These are phyloP conservation scores for Triops longicaudatus DNA, from an alignment of 1,140 invertebrate genomes.

Conservation along the genomic window DNA sequence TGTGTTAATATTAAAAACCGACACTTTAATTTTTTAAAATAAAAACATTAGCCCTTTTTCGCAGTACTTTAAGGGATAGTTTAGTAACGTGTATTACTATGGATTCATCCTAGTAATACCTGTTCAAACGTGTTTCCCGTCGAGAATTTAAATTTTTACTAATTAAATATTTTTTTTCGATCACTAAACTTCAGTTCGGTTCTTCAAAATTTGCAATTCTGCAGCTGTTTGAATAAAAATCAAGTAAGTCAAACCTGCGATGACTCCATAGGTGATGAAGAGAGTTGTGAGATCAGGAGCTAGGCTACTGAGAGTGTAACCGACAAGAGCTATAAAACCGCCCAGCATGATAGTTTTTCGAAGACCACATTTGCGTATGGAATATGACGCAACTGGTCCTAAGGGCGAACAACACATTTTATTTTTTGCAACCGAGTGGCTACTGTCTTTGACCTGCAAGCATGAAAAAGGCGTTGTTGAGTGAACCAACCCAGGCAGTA, in stretches of 20 bases:
- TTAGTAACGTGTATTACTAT: background rate
- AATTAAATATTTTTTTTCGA: too few species aligned
- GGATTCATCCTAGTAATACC: background rate
- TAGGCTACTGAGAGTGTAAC: conserved; percentile 44
- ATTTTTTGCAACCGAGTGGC: background rate
- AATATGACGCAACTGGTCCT: conserved; percentile 35
- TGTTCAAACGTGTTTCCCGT: too few species aligned
- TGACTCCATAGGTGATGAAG: conserved; percentile 48
- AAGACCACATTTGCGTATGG: conserved; percentile 41
- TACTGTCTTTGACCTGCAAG: conserved; percentile 31
- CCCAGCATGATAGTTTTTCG: conserved; percentile 46
- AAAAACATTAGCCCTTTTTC: too few species aligned
- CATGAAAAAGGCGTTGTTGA: conserved; percentile 35
- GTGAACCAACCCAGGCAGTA: conserved; percentile 37
- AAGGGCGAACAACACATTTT: conserved; percentile 21
- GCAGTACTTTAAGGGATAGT: background rate
- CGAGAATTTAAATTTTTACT: too few species aligned
- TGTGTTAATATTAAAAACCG: too few species aligned
- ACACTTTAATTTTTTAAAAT: too few species aligned
- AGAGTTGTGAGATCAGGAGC: conserved; percentile 44
- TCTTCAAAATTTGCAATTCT: too few species aligned
- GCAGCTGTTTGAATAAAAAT: too few species aligned
- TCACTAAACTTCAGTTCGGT: too few species aligned
- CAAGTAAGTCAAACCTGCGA: conserved; percentile 43
- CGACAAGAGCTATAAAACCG: conserved; percentile 42